Percentiles rank a stretch among this genome's conserved stretches.
Conservation (phyloP, 1,140 invertebrate species). For the Panagrolaimus sp. region DNA sequence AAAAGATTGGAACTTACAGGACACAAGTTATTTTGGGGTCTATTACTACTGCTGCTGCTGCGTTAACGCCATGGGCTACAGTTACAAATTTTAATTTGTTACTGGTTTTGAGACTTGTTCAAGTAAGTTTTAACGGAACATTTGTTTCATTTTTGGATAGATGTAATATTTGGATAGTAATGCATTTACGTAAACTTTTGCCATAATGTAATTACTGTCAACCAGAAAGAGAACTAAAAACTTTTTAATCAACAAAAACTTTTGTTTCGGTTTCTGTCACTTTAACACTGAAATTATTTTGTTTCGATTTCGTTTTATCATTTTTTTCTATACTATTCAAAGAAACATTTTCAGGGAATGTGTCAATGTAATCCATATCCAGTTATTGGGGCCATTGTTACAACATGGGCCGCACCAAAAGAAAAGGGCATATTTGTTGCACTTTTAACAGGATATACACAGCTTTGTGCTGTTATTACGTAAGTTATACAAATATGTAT, state of each 20-base stretch:
- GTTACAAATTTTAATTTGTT: neutral
- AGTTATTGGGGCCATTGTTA: neutral
- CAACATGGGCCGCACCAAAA: neutral
- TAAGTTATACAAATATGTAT: too few relatives aligned
- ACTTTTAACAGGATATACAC: neutral
- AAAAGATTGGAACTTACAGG: neutral
- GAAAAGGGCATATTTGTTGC: neutral
- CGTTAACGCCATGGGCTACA: neutral
- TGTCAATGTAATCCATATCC: conserved; percentile 9
- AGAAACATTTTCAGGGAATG: neutral
- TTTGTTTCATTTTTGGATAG: too few relatives aligned
- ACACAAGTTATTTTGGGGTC: neutral
- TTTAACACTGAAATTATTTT: too few relatives aligned
- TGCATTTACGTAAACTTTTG: too few relatives aligned
- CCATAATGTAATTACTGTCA: too few relatives aligned
- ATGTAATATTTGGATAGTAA: too few relatives aligned
- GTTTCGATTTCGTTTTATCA: too few relatives aligned
- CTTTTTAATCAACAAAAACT: too few relatives aligned
- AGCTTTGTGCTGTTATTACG: conserved; percentile 1
- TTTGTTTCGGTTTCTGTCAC: too few relatives aligned
- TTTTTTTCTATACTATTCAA: too few relatives aligned
- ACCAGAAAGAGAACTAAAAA: too few relatives aligned
- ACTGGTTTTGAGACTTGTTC: conserved; percentile 1
- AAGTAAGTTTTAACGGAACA: neutral
- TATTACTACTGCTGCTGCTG: neutral